phyloP scores from a whole-genome alignment of 1,140 invertebrate species.

The Nasonia vitripennis region DNA sequence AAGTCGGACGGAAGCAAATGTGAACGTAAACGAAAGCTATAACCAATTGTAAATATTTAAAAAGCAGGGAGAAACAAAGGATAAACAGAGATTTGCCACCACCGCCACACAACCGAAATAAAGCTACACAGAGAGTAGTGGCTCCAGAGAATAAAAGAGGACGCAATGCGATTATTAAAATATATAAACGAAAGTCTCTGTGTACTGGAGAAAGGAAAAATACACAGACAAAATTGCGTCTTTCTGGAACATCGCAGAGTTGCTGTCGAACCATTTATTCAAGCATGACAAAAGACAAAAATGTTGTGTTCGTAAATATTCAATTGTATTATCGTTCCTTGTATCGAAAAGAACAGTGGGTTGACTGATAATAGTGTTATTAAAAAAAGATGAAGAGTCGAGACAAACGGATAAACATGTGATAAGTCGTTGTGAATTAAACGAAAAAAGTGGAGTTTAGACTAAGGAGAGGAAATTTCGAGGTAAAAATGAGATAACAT shows the following conservation, averaged over 20 bases:
- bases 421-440: constrained; percentile 74
- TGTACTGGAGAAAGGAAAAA: constrained; percentile 43
- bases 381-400: constrained; percentile 57
- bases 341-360: constrained; percentile 71
- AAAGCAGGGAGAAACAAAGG: constrained; percentile 6
- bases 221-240: constrained; percentile 45
- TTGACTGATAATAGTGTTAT: constrained; percentile 73
- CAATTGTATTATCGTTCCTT: constrained; percentile 75
- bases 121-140: constrained; percentile 32
- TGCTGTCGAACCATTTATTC: constrained; percentile 51
- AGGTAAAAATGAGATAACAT: constrained; percentile 46
- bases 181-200: constrained; percentile 30
- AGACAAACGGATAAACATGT: constrained; percentile 68
- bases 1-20: not conserved
- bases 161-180: constrained; percentile 36
- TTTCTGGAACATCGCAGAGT: constrained; percentile 12
- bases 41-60: constrained; percentile 67
- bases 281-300: constrained; percentile 59
- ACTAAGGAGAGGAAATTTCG: constrained; percentile 55
- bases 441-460: constrained; percentile 61
- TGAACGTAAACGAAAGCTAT: constrained; percentile 61
- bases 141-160: constrained; percentile 28
- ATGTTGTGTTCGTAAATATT: constrained; percentile 73
- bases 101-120: constrained; percentile 54
- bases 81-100: constrained; percentile 55